Evolutionary conservation across 2,888 invertebrate species (phyloP), one percentile per base, ranked within the genome.

Genomic region (Operophtera brumata): DNA sequence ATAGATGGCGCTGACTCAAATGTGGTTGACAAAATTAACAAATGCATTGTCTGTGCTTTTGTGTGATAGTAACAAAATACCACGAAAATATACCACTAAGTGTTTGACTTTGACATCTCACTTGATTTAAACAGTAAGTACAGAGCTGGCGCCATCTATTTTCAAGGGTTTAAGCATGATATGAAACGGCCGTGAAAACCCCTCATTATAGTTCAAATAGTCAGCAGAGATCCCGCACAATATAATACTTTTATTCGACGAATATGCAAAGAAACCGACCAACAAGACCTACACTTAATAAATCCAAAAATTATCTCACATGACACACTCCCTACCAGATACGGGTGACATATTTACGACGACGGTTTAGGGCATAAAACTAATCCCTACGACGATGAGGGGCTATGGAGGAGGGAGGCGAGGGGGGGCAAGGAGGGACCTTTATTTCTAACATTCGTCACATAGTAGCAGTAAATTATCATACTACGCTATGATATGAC

Each of bases 381-480:
- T 88, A 89, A 88, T 88, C 88, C 87, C 78, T 77, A 66, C 71
- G 75, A 67, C 73, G 71, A 63, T 71, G 69, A 70, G 73, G 64
- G 72, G 65, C 54, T 59, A 62, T 13, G 55, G 58, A 60, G 63
- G 53, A 53, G 60, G 56, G 60, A 61, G 63, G 62, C 57, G 61
- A 65, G 64, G 61, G 70, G 36, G 75, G 73, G 69, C 71, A 69
- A 73, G 75, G 74, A 75, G 78, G 80, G 84, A 82, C 86, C 86
- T 87, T 88, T 89, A 88, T 90, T 91, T 90, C 90, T 87, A 87
- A 89, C 91, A 91, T 91, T 91, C 91, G 91, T 91, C 91, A 91
- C 90, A 91, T 91, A 90, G 86, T 86, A 82, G 84, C 84, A 84
- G 84, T 91, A 91, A 90, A 91, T 91, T 91, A 90, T 91, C 91